Conservation (phyloP, 35 echinoderm and acorn worm species). For the Patiria miniata region DNA sequence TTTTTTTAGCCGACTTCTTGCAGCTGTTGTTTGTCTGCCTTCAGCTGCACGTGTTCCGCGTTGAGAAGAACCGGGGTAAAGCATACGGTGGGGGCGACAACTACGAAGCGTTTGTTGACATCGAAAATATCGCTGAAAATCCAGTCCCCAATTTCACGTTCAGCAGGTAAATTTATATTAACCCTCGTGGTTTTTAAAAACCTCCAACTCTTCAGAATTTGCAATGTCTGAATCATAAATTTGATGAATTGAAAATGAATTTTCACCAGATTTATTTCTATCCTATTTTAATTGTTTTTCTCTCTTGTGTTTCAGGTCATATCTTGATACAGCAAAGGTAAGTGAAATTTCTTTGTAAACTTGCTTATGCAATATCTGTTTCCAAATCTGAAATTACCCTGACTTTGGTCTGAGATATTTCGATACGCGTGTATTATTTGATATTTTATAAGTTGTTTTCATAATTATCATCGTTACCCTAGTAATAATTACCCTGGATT, state of each 20-base stretch:
- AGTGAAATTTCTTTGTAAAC: background rate
- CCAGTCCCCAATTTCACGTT: slow-evolving; percentile 94
- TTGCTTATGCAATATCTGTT: no score
- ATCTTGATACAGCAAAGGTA: slow-evolving; percentile 80
- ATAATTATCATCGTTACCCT: no score
- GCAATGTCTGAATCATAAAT: no score
- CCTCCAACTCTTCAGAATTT: no score
- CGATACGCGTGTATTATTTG: no score
- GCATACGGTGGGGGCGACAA: slow-evolving; percentile 80
- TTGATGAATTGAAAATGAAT: no score
- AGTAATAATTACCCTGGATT: no score
- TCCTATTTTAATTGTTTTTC: slow-evolving; percentile 4
- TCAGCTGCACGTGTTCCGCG: slow-evolving; percentile 87
- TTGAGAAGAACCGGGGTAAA: slow-evolving; percentile 47
- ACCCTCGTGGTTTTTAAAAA: no score
- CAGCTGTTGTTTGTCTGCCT: slow-evolving; percentile 91
- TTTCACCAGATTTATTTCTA: background rate
- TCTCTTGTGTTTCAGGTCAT: slow-evolving; percentile 71
- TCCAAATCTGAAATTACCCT: no score
- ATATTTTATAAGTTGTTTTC: no score
- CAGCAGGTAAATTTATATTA: slow-evolving; percentile 68
- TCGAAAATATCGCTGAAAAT: slow-evolving; percentile 64
- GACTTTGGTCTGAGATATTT: no score
- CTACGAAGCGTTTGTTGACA: slow-evolving; percentile 74
- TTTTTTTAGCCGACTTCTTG: slow-evolving; percentile 83